Evolutionary conservation across 1,140 invertebrate genomes (phyloP).

Genomic region (Panulirus ornatus): DNA sequence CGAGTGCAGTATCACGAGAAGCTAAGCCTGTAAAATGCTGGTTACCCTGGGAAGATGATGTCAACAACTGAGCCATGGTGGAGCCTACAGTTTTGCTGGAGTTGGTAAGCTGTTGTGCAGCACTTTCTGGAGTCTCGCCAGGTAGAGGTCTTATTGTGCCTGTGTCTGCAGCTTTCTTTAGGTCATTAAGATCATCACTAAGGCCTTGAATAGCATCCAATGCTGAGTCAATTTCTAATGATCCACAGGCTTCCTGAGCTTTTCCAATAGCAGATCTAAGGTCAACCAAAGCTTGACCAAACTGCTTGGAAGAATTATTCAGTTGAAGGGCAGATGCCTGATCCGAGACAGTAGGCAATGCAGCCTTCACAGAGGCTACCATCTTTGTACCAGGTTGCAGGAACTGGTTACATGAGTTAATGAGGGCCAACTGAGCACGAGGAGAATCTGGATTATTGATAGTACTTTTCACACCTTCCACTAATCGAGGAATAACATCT

Average conservation of each 20-base stretch:
- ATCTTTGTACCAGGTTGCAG: slow-evolving; percentile 83
- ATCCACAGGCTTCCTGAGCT: slow-evolving; percentile 91
- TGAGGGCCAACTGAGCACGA: slow-evolving; percentile 88
- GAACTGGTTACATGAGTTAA: slow-evolving; percentile 92
- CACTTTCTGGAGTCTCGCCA: slow-evolving; percentile 89
- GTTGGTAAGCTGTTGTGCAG: slow-evolving; percentile 85
- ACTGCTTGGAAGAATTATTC: slow-evolving; percentile 85
- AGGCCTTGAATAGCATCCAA: slow-evolving; percentile 88
- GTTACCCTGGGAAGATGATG: slow-evolving; percentile 90
- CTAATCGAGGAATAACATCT: slow-evolving; percentile 88
- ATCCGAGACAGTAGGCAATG: slow-evolving; percentile 91
- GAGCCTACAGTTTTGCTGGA: slow-evolving; percentile 84
- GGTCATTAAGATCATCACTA: slow-evolving; percentile 89
- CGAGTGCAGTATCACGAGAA: slow-evolving; percentile 88
- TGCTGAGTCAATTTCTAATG: slow-evolving; percentile 91
- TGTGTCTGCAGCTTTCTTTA: slow-evolving; percentile 85
- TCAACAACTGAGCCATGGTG: slow-evolving; percentile 89
- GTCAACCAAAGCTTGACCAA: slow-evolving; percentile 88
- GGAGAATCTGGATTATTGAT: slow-evolving; percentile 86
- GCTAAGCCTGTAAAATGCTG: slow-evolving; percentile 90
- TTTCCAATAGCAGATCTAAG: slow-evolving; percentile 89
- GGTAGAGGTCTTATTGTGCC: slow-evolving; percentile 89
- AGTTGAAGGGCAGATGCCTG: slow-evolving; percentile 86
- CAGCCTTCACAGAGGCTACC: slow-evolving; percentile 86
- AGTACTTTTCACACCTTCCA: slow-evolving; percentile 89